Evolutionary conservation across 2,113 vertebrate species (phyloP).

Genomic region (Siniperca knerii): DNA sequence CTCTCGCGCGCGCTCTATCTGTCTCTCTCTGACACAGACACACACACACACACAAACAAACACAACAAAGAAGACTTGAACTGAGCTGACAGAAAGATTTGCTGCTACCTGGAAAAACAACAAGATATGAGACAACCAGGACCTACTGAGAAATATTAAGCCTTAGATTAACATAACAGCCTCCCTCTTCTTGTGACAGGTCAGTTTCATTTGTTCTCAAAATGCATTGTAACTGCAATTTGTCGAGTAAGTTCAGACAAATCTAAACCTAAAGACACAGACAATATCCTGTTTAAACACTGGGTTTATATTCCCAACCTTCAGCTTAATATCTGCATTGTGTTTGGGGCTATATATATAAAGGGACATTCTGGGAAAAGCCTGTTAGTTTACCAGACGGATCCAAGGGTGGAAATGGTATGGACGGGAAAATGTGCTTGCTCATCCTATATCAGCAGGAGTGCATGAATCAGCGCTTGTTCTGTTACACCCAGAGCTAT

Average conservation of each 20-base stretch:
- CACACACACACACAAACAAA: not conserved
- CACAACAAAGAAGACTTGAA: slow-evolving; percentile 7
- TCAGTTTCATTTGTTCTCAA: slow-evolving; percentile 6
- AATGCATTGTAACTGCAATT: slow-evolving; percentile 1
- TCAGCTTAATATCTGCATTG: slow-evolving; percentile 11
- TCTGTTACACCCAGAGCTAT: slow-evolving; percentile 75
- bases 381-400: slow-evolving; percentile 37
- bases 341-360: slow-evolving; percentile 2
- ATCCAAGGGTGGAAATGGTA: slow-evolving; percentile 67
- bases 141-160: slow-evolving; percentile 5
- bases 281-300: slow-evolving; percentile 27
- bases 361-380: slow-evolving; percentile 41
- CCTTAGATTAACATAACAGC: not conserved
- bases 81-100: slow-evolving; percentile 9
- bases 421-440: slow-evolving; percentile 80
- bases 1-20: not conserved
- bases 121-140: not conserved
- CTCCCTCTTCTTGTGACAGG: not conserved
- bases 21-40: not conserved
- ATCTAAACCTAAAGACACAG: not conserved
- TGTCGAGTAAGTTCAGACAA: not conserved
- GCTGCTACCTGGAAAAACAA: slow-evolving; percentile 1
- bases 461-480: slow-evolving; percentile 84
- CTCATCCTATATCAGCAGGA: slow-evolving; percentile 87
- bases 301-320: not conserved